A percentile compares a stretch with the other conserved stretches of the same genome.
Conservation (phyloP, 2,888 invertebrate species). For the Drosophila acutilabella region DNA sequence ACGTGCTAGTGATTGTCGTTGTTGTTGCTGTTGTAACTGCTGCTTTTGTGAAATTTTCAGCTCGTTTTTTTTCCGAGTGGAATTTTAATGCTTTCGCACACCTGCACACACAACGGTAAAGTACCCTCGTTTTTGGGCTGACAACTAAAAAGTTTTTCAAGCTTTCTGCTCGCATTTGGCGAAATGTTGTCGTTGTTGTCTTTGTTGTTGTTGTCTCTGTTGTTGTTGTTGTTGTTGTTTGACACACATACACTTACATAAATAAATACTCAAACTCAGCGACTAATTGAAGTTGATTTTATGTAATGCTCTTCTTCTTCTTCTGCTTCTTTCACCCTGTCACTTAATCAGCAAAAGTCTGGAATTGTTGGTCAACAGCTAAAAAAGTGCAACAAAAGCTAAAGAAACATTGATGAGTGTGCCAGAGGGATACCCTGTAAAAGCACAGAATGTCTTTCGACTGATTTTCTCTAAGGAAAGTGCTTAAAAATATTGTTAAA, state of each 20-base stretch:
- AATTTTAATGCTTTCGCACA: constrained; percentile 81
- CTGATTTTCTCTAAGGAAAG: too few species aligned
- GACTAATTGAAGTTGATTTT: constrained; percentile 59
- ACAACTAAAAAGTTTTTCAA: constrained; percentile 59
- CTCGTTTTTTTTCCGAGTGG: constrained; percentile 62
- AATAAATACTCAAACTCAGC: constrained; percentile 22
- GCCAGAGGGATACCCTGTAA: not conserved
- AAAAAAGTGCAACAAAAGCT: constrained; percentile 26
- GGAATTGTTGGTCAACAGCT: constrained; percentile 32
- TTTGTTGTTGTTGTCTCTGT: not conserved
- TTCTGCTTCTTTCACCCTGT: constrained; percentile 13
- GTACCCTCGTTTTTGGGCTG: constrained; percentile 77
- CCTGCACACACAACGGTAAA: constrained; percentile 77
- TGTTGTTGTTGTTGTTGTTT: not conserved
- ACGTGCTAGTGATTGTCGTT: constrained; percentile 34
- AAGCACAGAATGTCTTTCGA: too few species aligned
- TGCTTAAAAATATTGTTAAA: too few species aligned
- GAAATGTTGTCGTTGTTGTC: constrained; percentile 44
- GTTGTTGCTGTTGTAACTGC: constrained; percentile 17
- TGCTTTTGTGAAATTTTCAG: constrained; percentile 64
- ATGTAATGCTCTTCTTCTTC: constrained; percentile 47
- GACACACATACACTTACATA: constrained; percentile 13
- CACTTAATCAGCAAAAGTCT: constrained; percentile 39
- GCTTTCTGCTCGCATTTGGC: constrained; percentile 49
- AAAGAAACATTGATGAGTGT: not conserved